phyloP scores from a whole-genome alignment of 2,888 invertebrate genomes.

The Elmis aenea region DNA sequence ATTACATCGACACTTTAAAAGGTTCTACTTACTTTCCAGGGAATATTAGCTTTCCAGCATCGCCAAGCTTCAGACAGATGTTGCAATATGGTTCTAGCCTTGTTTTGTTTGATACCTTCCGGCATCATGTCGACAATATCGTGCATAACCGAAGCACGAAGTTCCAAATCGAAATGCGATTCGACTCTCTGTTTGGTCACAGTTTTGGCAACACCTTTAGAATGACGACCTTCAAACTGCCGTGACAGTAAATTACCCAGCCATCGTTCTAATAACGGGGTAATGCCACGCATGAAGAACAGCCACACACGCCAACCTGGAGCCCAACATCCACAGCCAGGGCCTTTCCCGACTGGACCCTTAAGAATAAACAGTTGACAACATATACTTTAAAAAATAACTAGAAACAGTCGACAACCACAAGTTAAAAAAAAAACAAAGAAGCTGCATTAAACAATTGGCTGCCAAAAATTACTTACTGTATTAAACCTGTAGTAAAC shows the following conservation, averaged over 20 bases:
- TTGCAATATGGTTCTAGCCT: conserved; percentile 96
- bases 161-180: conserved; percentile 97
- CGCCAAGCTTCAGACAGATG: conserved; percentile 99
- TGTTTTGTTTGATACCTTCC: conserved; percentile 99
- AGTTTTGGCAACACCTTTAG: conserved; percentile 99
- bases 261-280: conserved; percentile 96
- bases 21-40: conserved; percentile 92
- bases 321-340: conserved; percentile 98
- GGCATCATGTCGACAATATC: conserved; percentile 99
- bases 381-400: not conserved
- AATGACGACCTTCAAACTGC: conserved; percentile 98
- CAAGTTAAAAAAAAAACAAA: conserved; percentile 4
- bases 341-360: conserved; percentile 98
- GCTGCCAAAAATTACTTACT: conserved; percentile 57
- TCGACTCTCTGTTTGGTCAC: conserved; percentile 99
- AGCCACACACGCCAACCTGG: conserved; percentile 99
- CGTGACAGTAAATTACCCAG: conserved; percentile 97
- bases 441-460: conserved; percentile 5
- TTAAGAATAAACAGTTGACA: conserved; percentile 43
- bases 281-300: conserved; percentile 99
- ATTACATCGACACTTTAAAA: too few species aligned
- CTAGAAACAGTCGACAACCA: conserved; percentile 3
- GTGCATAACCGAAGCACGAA: conserved; percentile 93
- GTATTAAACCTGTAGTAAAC: conserved; percentile 99
- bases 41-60: conserved; percentile 99